These are phyloP conservation scores for Holothuria scabra DNA, from an alignment of 53 echinoderm and acorn worm species.

Conservation along the genomic window DNA sequence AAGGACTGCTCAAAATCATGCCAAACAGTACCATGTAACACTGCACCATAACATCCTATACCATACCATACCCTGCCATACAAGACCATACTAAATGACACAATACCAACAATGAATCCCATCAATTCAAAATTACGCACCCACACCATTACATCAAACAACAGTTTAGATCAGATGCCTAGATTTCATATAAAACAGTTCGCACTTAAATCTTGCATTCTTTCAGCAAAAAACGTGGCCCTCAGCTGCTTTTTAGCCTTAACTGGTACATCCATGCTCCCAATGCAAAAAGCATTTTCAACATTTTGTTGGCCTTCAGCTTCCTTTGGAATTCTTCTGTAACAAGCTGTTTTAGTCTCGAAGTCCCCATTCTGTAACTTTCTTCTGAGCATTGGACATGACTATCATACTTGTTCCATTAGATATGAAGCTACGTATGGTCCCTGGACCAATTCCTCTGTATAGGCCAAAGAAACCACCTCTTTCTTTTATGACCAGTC, in stretches of 20 bases:
- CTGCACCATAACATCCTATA: background rate
- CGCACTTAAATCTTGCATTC: no score
- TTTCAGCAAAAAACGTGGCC: no score
- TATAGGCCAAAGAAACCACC: slow-evolving; percentile 96
- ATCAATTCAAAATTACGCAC: background rate
- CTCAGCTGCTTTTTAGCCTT: no score
- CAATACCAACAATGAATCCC: background rate
- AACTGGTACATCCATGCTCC: no score
- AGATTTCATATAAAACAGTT: no score
- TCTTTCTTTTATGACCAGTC: slow-evolving; percentile 73
- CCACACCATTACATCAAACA: background rate
- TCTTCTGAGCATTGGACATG: slow-evolving; percentile 95
- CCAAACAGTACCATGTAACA: background rate
- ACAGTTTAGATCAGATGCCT: background rate
- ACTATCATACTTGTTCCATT: slow-evolving; percentile 98
- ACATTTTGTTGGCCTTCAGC: no score
- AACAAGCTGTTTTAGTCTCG: slow-evolving; percentile 46
- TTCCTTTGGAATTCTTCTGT: no score
- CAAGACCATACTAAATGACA: slow-evolving; percentile 14
- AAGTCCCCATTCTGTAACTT: slow-evolving; percentile 93
- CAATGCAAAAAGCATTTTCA: no score
- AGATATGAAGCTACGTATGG: slow-evolving; percentile 94
- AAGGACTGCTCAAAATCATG: no score
- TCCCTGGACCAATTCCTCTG: slow-evolving; percentile 94
- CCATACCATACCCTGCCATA: background rate